phyloP scores from a whole-genome alignment of 2,113 vertebrate species.

The Sporophila hypoxantha region DNA sequence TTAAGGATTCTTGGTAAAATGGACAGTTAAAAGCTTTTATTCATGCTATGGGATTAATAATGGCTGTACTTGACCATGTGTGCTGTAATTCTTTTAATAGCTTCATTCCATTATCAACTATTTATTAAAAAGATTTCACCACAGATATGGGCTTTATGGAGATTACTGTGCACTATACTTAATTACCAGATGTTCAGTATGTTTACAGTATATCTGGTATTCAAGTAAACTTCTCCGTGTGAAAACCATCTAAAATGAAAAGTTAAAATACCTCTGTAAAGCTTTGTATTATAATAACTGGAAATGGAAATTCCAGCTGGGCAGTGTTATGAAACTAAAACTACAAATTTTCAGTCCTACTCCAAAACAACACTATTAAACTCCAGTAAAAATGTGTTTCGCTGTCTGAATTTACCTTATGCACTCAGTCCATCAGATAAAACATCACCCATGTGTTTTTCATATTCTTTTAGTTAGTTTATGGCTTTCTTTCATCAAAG shows the following conservation, averaged over 20 bases:
- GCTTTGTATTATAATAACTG: constrained; percentile 19
- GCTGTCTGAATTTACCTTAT: not conserved
- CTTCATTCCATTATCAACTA: constrained; percentile 55
- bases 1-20: constrained; percentile 8
- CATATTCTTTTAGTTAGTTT: not conserved
- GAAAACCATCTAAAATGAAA: constrained; percentile 49
- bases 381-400: not conserved
- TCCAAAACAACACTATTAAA: constrained; percentile 1
- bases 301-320: constrained; percentile 52
- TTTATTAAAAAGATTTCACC: constrained; percentile 56
- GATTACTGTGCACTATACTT: constrained; percentile 51
- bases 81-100: constrained; percentile 49
- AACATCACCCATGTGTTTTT: not conserved
- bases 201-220: constrained; percentile 47
- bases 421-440: not conserved
- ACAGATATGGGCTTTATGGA: constrained; percentile 50
- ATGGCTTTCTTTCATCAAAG: not conserved
- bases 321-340: constrained; percentile 24
- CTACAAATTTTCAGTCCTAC: not conserved
- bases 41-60: not conserved
- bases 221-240: constrained; percentile 49
- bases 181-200: constrained; percentile 59
- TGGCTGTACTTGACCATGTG: constrained; percentile 8
- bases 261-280: constrained; percentile 39
- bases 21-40: constrained; percentile 28